Percentiles rank a stretch among this genome's conserved stretches.
phyloP scores from a whole-genome alignment of 2,113 vertebrate genomes.

The Phylloscopus whistleri region DNA sequence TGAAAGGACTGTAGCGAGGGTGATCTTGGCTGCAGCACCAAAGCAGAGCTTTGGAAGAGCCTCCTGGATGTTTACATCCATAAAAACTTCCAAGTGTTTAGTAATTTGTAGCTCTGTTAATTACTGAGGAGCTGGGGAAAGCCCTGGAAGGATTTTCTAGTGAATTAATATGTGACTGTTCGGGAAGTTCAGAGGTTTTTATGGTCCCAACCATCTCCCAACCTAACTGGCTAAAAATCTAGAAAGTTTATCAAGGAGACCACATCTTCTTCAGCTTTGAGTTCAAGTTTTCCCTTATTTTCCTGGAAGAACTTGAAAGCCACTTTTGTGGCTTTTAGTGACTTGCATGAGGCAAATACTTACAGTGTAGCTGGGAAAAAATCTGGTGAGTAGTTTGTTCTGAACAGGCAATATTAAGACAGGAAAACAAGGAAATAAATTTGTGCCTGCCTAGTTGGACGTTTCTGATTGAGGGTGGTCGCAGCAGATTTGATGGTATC shows the following conservation, averaged over 20 bases:
- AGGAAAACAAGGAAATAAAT: neutral
- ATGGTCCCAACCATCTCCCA: neutral
- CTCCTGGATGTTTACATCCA: neutral
- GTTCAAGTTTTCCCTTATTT: neutral
- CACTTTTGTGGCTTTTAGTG: neutral
- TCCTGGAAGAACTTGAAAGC: neutral
- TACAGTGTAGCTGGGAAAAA: fast-evolving
- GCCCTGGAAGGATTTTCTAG: neutral
- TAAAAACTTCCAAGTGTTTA: neutral
- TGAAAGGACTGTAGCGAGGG: neutral
- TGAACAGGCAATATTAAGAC: neutral
- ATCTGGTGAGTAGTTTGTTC: neutral
- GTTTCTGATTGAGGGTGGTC: neutral
- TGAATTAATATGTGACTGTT: neutral
- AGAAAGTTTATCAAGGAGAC: neutral
- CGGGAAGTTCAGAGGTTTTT: neutral
- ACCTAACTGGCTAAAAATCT: neutral
- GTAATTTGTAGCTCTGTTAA: neutral
- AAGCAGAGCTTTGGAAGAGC: neutral
- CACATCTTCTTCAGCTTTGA: neutral
- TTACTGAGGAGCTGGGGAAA: neutral
- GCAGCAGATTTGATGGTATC: neutral
- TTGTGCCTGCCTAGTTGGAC: neutral
- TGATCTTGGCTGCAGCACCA: neutral
- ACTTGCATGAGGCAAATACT: neutral